Evolutionary conservation across 2,888 invertebrate genomes (phyloP).

Genomic region (Ophioninae sp.): DNA sequence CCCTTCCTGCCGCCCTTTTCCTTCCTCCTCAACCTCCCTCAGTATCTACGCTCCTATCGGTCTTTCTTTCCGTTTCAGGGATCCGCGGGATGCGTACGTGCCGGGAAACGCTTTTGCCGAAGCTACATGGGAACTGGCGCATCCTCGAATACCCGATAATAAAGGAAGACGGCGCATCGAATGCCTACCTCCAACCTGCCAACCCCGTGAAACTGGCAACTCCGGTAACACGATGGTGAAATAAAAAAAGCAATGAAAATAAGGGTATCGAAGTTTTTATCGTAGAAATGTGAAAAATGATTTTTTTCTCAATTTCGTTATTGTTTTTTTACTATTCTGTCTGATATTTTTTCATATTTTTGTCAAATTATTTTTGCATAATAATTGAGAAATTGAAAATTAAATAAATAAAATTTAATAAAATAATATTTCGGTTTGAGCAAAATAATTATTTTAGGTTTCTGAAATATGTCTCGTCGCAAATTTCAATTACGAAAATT

Average conservation of each 20-base stretch:
- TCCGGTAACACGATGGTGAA: conserved; percentile 15
- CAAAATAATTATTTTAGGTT: too few relatives aligned
- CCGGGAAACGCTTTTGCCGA: conserved; percentile 62
- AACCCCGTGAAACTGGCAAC: conserved; percentile 20
- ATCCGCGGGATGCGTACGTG: conserved; percentile 55
- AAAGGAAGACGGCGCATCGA: conserved; percentile 34
- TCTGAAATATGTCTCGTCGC: too few relatives aligned
- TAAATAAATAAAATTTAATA: too few relatives aligned
- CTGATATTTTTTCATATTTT: too few relatives aligned
- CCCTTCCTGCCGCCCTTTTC: conserved; percentile 26
- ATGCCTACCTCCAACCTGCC: conserved; percentile 33
- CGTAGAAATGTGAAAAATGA: too few relatives aligned
- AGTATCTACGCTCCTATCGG: conserved; percentile 42
- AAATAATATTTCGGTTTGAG: too few relatives aligned
- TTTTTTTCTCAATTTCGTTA: too few relatives aligned
- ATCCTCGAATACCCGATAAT: conserved; percentile 49
- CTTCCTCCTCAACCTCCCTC: conserved; percentile 31
- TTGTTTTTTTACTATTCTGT: too few relatives aligned
- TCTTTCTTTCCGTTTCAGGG: conserved; percentile 37
- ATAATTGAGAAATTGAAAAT: too few relatives aligned
- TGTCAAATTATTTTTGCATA: too few relatives aligned
- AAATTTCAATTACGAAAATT: too few relatives aligned
- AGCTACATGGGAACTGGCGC: conserved; percentile 1
- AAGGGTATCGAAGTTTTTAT: background rate
- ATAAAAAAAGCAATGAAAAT: conserved; percentile 8